These are phyloP conservation scores for Hyles lineata DNA, from an alignment of 2,888 invertebrate genomes.

Conservation along the genomic window DNA sequence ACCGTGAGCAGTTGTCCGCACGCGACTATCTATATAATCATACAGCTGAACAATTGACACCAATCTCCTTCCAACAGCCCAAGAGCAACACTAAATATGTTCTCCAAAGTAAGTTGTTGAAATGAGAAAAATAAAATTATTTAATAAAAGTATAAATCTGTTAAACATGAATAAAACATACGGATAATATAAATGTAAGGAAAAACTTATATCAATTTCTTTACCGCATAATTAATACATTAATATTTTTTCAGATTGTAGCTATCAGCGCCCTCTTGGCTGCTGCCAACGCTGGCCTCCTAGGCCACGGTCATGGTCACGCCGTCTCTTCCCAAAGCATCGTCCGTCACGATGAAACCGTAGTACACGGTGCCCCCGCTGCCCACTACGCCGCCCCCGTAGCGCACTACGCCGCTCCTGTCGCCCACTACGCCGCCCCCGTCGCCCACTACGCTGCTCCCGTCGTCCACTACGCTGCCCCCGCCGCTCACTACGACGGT, in stretches of 20 bases:
- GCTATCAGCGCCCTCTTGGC: constrained; percentile 73
- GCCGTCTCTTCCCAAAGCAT: constrained; percentile 75
- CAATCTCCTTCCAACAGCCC: constrained; percentile 57
- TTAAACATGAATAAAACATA: too few relatives aligned
- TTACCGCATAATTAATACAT: background rate
- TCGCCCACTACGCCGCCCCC: constrained; percentile 38
- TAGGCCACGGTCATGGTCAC: constrained; percentile 56
- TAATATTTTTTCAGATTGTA: constrained; percentile 65
- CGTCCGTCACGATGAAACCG: constrained; percentile 46
- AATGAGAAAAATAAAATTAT: background rate
- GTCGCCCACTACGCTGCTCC: constrained; percentile 41
- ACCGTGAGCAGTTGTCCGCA: background rate
- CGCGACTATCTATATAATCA: constrained; percentile 30
- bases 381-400: constrained; percentile 46
- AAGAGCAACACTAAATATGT: constrained; percentile 68
- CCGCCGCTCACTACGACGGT: constrained; percentile 46
- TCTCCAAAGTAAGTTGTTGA: constrained; percentile 69
- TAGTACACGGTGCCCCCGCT: constrained; percentile 35
- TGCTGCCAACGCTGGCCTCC: constrained; percentile 75
- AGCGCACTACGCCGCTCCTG: constrained; percentile 40
- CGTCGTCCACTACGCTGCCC: constrained; percentile 46
- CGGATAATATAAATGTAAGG: too few relatives aligned
- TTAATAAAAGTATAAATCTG: too few relatives aligned
- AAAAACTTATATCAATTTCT: too few relatives aligned
- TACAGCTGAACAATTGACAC: constrained; percentile 56